These are phyloP conservation scores for Lepisosteus oculatus DNA, from an alignment of 2,113 vertebrate genomes.

Conservation along the genomic window DNA sequence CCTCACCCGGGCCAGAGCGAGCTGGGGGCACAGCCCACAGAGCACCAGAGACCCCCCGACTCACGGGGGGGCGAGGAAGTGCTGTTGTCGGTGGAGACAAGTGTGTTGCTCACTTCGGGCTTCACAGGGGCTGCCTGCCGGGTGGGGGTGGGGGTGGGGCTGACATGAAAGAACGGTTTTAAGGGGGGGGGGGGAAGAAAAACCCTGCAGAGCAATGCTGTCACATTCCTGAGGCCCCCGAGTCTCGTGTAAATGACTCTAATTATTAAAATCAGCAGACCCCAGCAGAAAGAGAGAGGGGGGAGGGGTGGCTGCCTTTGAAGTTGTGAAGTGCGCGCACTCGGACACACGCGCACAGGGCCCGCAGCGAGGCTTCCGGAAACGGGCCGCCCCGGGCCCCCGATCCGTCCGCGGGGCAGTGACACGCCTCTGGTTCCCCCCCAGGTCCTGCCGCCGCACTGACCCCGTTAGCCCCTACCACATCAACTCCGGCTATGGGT, in stretches of 20 bases:
- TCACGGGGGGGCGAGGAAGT: constrained; percentile 26
- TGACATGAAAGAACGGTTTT: constrained; percentile 24
- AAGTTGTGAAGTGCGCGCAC: background rate
- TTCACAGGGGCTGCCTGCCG: background rate
- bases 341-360: background rate
- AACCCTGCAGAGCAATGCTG: constrained; percentile 40
- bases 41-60: constrained; percentile 34
- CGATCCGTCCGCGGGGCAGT: too few relatives aligned
- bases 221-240: constrained; percentile 44
- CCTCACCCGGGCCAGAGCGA: constrained; percentile 23
- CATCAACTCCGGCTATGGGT: constrained; percentile 79
- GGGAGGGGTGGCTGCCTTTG: constrained; percentile 21
- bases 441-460: constrained; percentile 81
- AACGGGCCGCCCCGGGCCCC: too few relatives aligned
- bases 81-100: constrained; percentile 43
- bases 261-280: constrained; percentile 53
- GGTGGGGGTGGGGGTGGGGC: constrained; percentile 32
- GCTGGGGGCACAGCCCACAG: constrained; percentile 42
- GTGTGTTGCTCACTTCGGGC: constrained; percentile 48
- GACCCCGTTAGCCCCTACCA: constrained; percentile 78
- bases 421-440: background rate
- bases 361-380: too few relatives aligned
- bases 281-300: constrained; percentile 37
- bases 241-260: constrained; percentile 50
- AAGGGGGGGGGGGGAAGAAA: constrained; percentile 5